Conservation (phyloP, 2,888 invertebrate genomes). For the Aplocera efformata region DNA sequence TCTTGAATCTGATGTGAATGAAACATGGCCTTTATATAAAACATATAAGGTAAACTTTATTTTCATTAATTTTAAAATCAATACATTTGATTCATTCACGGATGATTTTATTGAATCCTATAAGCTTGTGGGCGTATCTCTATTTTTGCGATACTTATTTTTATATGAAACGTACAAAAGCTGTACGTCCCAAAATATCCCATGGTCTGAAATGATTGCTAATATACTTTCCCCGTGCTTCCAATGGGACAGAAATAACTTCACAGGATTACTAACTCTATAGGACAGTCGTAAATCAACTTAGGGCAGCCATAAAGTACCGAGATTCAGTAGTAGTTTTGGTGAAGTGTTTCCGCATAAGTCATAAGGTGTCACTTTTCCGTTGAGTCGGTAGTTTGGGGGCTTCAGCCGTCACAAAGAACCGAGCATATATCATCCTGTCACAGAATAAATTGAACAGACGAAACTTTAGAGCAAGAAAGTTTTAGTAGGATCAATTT, state of each 20-base stretch:
- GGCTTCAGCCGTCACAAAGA: constrained; percentile 23
- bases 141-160: too few relatives aligned
- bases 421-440: constrained; percentile 15
- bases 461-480: not conserved
- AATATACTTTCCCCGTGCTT: constrained; percentile 8
- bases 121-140: too few relatives aligned
- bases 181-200: too few relatives aligned
- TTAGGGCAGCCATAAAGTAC: constrained; percentile 29
- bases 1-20: too few relatives aligned
- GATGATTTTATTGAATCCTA: too few relatives aligned
- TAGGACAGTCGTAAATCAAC: constrained; percentile 23
- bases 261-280: constrained; percentile 17
- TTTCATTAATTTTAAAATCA: too few relatives aligned
- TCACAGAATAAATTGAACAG: constrained; percentile 14
- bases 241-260: constrained; percentile 16
- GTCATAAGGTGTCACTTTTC: constrained; percentile 46
- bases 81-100: too few relatives aligned
- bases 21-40: constrained; percentile 1
- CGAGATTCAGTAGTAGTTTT: constrained; percentile 33
- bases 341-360: constrained; percentile 45
- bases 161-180: too few relatives aligned
- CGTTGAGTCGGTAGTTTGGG: constrained; percentile 30
- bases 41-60: too few relatives aligned
- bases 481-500: too few relatives aligned
- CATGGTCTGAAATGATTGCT: too few relatives aligned